Conservation (phyloP, 2,113 vertebrate species). For the Leptocoma aspasia region DNA sequence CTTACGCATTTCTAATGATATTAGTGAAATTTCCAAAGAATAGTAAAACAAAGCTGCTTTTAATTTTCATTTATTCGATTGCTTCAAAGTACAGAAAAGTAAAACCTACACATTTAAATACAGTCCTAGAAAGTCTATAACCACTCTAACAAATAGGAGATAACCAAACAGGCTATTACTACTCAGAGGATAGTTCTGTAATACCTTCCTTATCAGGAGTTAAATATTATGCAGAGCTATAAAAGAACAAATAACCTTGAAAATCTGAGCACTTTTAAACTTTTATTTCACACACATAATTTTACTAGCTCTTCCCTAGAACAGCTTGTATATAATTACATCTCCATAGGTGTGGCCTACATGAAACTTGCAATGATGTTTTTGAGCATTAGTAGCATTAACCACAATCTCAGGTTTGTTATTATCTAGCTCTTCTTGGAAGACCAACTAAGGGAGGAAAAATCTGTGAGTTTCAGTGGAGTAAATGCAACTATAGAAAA, state of each 20-base stretch:
- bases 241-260: not conserved
- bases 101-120: not conserved
- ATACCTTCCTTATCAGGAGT: not conserved
- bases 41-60: not conserved
- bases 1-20: not conserved
- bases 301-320: not conserved
- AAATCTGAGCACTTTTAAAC: not conserved
- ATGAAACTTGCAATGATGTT: not conserved
- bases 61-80: not conserved
- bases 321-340: not conserved
- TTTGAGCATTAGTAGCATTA: not conserved
- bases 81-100: not conserved
- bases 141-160: not conserved
- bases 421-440: too few relatives aligned
- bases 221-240: not conserved
- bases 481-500: not conserved
- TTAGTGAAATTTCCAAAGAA: not conserved
- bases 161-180: not conserved
- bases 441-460: not conserved
- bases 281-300: not conserved
- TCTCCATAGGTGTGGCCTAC: not conserved
- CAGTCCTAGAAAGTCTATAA: not conserved
- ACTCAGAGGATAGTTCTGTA: not conserved
- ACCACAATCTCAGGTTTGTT: not conserved
- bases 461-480: not conserved